Evolutionary conservation across 1,140 invertebrate genomes (phyloP), one percentile per base, ranked within the genome.

Genomic region (Ooceraea biroi): DNA sequence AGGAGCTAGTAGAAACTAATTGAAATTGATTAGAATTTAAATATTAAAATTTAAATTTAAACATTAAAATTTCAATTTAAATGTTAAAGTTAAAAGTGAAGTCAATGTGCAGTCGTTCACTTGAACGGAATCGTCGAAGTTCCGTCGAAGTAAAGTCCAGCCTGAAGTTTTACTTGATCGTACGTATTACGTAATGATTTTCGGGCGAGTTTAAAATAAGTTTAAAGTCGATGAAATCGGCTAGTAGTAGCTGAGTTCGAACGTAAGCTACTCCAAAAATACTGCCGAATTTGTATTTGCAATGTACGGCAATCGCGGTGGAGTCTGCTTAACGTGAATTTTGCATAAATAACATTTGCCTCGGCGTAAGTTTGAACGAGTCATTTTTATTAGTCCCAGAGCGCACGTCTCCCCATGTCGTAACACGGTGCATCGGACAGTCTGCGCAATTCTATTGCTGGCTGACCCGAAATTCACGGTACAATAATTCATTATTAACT

Each of bases 401-500:
- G 76, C 76, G 76, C 30, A 69, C 76, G 76, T 69, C n/a, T n/a
- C n/a, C n/a, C 76, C 76, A 48, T 69, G 17, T 69, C 36, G 76
- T 78, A 69, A 69, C 48, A 57, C 66, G 63, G 63, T 22, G 30
- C 14, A 36, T 30, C 76, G n/a, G 74, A 78, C 68, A 55, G 74
- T 78, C 50, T 48, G 25, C 76, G 63, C 82, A 86, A 87, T 87
- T 85, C 85, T 83, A 83, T 85, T 86, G 69, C 85, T 69, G 57
- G 78, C 86, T 87, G 82, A 87, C 85, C 85, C 80, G 30, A 85
- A 86, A 86, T 86, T 87, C 73, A 87, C 85, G 85, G 63, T 87
- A 87, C 85, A 86, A 86, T 87, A 87, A 87, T 86, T 87, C 85
- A 87, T 87, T 87, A 87, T 87, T 83, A 86, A 87, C 78, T 87